These are phyloP conservation scores for Drosophila imparisetae DNA, from an alignment of 2,888 invertebrate genomes.

Conservation along the genomic window DNA sequence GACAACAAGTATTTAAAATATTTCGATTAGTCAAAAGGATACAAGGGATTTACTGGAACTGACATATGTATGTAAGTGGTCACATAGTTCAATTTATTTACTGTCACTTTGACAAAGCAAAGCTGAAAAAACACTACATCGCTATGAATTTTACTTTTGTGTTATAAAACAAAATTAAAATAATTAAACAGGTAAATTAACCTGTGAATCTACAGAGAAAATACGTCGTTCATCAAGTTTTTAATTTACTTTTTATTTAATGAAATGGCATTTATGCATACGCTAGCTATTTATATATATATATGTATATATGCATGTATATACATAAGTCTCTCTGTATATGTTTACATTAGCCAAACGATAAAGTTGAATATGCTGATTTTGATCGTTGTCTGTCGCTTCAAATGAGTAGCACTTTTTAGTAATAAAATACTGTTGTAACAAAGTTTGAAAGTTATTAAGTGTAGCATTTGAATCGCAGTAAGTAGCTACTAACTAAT, in stretches of 20 bases:
- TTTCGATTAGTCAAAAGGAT: background rate
- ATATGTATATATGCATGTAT: background rate
- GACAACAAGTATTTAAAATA: background rate
- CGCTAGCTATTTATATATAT: background rate
- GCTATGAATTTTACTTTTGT: background rate
- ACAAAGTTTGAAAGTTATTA: too few relatives aligned
- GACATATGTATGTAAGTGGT: background rate
- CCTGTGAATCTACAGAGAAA: background rate
- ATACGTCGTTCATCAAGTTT: background rate
- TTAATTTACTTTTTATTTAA: background rate
- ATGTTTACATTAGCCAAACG: background rate
- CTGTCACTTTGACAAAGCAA: background rate
- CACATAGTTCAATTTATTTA: background rate
- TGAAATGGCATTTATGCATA: background rate
- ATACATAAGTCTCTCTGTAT: background rate
- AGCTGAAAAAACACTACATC: background rate
- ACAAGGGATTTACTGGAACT: background rate
- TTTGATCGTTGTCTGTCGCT: background rate
- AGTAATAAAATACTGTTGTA: too few relatives aligned
- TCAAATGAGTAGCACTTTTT: background rate
- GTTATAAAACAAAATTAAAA: background rate
- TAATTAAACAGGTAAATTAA: background rate
- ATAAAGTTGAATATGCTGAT: background rate
- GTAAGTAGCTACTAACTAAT: background rate
- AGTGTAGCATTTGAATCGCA: background rate